Percentiles rank a stretch among this genome's conserved stretches.
Evolutionary conservation across 2,888 invertebrate genomes (phyloP).

Genomic region (Pemphredon lugubris): DNA sequence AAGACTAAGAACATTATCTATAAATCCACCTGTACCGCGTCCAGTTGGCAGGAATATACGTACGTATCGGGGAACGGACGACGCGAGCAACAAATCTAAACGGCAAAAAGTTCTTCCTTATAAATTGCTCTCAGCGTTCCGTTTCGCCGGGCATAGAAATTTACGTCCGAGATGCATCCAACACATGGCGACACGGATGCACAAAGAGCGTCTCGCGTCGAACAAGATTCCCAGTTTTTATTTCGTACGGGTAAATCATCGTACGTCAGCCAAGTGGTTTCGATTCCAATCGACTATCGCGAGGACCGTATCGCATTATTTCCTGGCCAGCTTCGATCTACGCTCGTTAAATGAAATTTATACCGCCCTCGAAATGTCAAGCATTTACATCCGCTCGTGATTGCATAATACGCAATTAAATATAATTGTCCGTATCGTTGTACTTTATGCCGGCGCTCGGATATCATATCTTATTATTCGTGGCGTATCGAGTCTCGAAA

Average conservation of each 20-base stretch:
- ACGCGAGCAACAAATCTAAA: neutral
- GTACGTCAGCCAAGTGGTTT: constrained; percentile 15
- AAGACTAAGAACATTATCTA: neutral
- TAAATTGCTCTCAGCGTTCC: neutral
- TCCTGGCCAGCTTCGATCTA: constrained; percentile 2
- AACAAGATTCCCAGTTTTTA: constrained; percentile 29
- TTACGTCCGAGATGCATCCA: constrained; percentile 7
- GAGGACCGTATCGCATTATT: constrained; percentile 16
- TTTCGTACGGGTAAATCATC: constrained; percentile 42
- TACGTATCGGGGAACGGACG: no score
- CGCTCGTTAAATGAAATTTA: constrained; percentile 72
- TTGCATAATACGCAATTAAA: constrained; percentile 6
- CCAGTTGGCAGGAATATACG: constrained; percentile 2
- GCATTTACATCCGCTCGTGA: neutral
- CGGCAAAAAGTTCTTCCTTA: neutral
- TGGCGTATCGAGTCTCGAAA: no score
- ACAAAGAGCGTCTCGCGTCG: constrained; percentile 6
- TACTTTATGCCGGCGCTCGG: neutral
- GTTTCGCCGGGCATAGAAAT: neutral
- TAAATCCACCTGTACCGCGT: constrained; percentile 5
- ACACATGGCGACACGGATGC: constrained; percentile 11
- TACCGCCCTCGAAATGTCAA: constrained; percentile 53
- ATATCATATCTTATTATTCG: no score
- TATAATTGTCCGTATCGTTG: neutral
- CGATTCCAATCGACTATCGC: constrained; percentile 34